Conservation (phyloP, 1,140 invertebrate species). For the Macrotrachela quadricornifera region DNA sequence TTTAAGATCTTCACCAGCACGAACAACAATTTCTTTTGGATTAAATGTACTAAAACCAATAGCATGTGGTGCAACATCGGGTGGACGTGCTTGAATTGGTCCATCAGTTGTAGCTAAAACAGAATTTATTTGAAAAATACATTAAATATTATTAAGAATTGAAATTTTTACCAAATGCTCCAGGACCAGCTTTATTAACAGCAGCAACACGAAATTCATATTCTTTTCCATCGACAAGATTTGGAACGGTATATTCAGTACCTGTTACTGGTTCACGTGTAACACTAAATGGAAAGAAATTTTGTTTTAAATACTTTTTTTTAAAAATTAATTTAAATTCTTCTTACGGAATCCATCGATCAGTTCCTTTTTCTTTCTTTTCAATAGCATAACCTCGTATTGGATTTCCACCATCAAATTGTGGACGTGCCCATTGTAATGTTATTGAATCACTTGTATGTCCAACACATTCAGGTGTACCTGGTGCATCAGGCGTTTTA, state of each 20-base stretch:
- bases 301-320: neutral
- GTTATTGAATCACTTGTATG: conserved; percentile 79
- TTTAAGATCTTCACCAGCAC: conserved; percentile 79
- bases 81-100: conserved; percentile 60
- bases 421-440: conserved; percentile 70
- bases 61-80: conserved; percentile 39
- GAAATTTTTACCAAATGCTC: conserved; percentile 42
- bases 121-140: no score
- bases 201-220: conserved; percentile 92
- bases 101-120: conserved; percentile 51
- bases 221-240: conserved; percentile 73
- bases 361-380: conserved; percentile 52
- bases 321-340: neutral
- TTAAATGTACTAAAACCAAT: neutral
- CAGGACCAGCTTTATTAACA: conserved; percentile 79
- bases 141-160: no score
- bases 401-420: conserved; percentile 50
- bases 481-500: conserved; percentile 69
- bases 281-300: conserved; percentile 14
- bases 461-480: conserved; percentile 57
- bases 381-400: conserved; percentile 75
- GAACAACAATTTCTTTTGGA: conserved; percentile 74
- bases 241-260: conserved; percentile 50
- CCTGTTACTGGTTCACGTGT: conserved; percentile 17
- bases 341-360: conserved; percentile 27